Evolutionary conservation across 2,113 vertebrate genomes (phyloP).

Genomic region (Oryzias celebensis): DNA sequence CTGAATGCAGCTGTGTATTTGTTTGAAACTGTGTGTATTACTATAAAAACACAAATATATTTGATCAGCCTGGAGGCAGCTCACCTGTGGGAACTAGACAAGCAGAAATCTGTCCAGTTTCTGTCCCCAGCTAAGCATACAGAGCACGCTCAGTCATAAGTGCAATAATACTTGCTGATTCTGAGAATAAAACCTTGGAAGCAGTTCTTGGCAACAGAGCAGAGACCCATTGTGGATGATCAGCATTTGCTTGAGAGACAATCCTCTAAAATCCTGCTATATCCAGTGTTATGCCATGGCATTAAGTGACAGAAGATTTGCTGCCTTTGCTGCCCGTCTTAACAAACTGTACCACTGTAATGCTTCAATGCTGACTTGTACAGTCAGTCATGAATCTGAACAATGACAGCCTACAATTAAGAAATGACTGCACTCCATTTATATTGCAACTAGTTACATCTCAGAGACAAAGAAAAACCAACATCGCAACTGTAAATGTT

Average conservation of each 20-base stretch:
- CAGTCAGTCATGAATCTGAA: constrained; percentile 40
- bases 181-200: constrained; percentile 14
- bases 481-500: neutral
- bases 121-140: neutral
- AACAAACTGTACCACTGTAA: constrained; percentile 28
- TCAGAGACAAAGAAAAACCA: constrained; percentile 6
- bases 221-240: constrained; percentile 19
- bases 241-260: constrained; percentile 62
- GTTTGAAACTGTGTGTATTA: too few species aligned
- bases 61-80: too few species aligned
- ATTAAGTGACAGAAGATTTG: constrained; percentile 69
- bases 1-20: too few species aligned
- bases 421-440: constrained; percentile 5
- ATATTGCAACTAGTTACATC: neutral
- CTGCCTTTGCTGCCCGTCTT: constrained; percentile 44
- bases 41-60: neutral
- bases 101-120: neutral
- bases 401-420: neutral
- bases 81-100: neutral
- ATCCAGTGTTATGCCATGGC: constrained; percentile 36
- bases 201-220: constrained; percentile 15
- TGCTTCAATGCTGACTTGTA: constrained; percentile 40
- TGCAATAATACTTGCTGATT: neutral
- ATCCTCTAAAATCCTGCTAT: constrained; percentile 57
- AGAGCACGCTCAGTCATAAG: neutral